Base-by-base conservation (phyloP, 2,113 vertebrate species). In the Microcebus ravelobensis region DNA sequence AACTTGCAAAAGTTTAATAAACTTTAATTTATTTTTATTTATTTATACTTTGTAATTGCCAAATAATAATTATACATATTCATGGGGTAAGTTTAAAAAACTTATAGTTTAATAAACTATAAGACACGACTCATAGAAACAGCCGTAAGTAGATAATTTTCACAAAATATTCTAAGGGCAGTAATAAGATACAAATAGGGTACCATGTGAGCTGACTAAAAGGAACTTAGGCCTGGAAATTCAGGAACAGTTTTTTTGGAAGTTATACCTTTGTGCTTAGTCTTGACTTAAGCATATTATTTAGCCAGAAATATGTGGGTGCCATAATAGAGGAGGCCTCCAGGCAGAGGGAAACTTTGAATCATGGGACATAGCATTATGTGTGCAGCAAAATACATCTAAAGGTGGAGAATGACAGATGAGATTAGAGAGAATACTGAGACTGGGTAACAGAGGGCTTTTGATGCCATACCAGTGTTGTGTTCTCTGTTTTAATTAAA, bases 1-100 rank as follows among this genome's bases (percentile, higher is more conserved):
- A 55, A 93, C 29, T 74, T 95, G 29, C 55, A 27, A 73, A 95
- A 89, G 36, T 79, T 93, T 63, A 77, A 61, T 50, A 48, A 94
- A 76, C 17, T 70, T 93, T 91, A 15, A 55, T 55, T 55, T 83
- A 52, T 13, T 52, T 59, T 25, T 59, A 59, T 59, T 59, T 59
- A 9, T 61, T 61, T 27, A 61, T 61, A 61, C 59, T 61, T 61
- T 61, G 27, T 61, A 61, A 27, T 61, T 61, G 23, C 23, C 23
- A 61, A 61, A 61, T 61, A 61, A 25, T 25, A 25, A 27, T 61
- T 61, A 61, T 61, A 61, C 23, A 61, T 61, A 61, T 25, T 25
- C 25, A 61, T 61, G 8, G 23, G 23, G 59, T 61, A 61, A 10
- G 59, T 61, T 61, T 61, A 61, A 61, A 17, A 55, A 55, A 55